Evolutionary conservation across 2,888 invertebrate species (phyloP), one percentile per base, ranked within the genome.

Genomic region (Melangyna quadrimaculata): DNA sequence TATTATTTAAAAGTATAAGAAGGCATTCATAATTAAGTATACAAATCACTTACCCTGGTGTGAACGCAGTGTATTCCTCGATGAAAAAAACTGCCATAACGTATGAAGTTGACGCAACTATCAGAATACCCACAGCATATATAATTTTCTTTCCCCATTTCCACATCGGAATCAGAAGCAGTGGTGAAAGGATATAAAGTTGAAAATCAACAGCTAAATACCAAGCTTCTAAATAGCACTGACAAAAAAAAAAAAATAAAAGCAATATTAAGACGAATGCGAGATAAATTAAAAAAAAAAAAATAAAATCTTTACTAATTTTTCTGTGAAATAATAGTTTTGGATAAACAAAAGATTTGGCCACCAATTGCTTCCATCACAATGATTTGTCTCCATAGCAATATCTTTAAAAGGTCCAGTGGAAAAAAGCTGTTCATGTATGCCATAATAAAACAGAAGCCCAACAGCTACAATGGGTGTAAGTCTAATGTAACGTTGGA

Each of bases 391-490:
- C 3, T 8, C n/a, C 7, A 22, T 12, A 10, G 24, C 19, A 2
- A 1, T 3, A 29, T 35, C 7, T 8, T 53, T 63, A 14, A 91
- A 88, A 0, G 94, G 93, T 2, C 94, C 94, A 22, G 90, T 90
- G 1, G 91, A 92, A 10, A 93, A 12, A 65, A 92, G 91, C n/a
- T n/a, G n/a, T 0, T 91, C 90, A n/a, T 92, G 87, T 10, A 94
- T 87, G 1, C 93, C 92, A 24, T 92, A 90, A 22, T 91, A 90
- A 40, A 93, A 89, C 3, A 93, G 89, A 45, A 94, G 89, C 8
- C 93, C 89, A 3, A 93, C 88, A 3, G 91, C 91, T 59, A 93
- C 90, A 0, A 93, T 89, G 0, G 94, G 94, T 0, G 94, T 93
- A 22, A 94, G 89, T 78, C 94, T 92, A n/a, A 88, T 59, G 88